Percentiles rank a stretch among this genome's conserved stretches.
Conservation (phyloP, 2,113 vertebrate genomes). For the Leucoraja erinaceus region DNA sequence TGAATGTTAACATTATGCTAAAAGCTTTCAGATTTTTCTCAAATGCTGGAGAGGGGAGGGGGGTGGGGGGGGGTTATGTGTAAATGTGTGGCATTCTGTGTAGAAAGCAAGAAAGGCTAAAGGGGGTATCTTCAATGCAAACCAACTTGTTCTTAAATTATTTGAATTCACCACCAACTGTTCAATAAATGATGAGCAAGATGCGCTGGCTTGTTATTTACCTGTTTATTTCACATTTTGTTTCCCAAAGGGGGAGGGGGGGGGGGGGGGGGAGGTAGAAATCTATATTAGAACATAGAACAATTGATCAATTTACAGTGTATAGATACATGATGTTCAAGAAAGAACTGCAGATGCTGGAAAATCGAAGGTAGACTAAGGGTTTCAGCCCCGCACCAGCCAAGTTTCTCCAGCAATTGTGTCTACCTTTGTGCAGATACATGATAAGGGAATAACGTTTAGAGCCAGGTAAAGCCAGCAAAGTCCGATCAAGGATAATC, state of each 20-base stretch:
- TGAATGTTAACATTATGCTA: background rate
- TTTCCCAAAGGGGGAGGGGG: background rate
- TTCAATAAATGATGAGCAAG: slow-evolving; percentile 55
- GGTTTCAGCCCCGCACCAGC: too few species aligned
- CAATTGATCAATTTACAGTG: too few species aligned
- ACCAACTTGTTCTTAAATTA: slow-evolving; percentile 46
- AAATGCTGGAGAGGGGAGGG: background rate
- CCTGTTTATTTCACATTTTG: too few species aligned
- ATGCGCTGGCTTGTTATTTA: background rate
- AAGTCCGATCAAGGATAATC: too few species aligned
- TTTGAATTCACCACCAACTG: slow-evolving; percentile 48
- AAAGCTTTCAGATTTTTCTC: background rate
- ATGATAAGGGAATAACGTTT: too few species aligned
- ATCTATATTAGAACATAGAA: background rate
- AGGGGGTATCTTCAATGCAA: slow-evolving; percentile 43
- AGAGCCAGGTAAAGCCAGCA: too few species aligned
- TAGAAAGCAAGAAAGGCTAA: background rate
- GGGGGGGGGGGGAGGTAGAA: background rate
- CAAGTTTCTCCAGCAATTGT: too few species aligned
- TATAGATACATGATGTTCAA: too few species aligned
- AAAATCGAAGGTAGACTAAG: too few species aligned
- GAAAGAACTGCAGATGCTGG: too few species aligned
- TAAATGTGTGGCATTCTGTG: background rate
- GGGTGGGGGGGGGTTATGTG: background rate
- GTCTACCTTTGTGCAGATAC: too few species aligned